These are phyloP conservation scores for Melopsittacus undulatus DNA, from an alignment of 2,797 vertebrate species.

Conservation along the genomic window DNA sequence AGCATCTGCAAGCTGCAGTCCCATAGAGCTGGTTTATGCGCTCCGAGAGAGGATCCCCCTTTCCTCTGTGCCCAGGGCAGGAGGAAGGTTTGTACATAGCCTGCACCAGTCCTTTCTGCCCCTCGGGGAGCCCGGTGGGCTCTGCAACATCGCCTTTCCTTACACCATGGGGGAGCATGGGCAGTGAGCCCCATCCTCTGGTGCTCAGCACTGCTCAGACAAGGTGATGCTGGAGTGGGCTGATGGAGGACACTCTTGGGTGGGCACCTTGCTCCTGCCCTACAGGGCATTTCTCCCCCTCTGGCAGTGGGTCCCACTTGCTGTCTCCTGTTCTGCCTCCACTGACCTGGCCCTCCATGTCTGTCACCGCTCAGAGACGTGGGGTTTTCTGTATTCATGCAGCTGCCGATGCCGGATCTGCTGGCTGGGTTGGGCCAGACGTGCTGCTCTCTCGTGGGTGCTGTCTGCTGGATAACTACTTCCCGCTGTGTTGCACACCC, in stretches of 20 bases:
- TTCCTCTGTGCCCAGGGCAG: not conserved
- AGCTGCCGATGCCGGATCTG: not conserved
- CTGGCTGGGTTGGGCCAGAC: not conserved
- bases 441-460: not conserved
- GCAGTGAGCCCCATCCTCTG: not conserved
- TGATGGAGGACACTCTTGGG: not conserved
- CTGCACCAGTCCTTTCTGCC: not conserved
- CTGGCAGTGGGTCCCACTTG: not conserved
- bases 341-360: not conserved
- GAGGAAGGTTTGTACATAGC: not conserved
- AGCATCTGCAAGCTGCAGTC: not conserved
- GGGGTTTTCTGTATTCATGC: not conserved
- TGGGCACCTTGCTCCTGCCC: not conserved
- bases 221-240: not conserved
- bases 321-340: not conserved
- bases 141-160: not conserved
- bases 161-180: accelerated
- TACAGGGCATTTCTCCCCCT: not conserved
- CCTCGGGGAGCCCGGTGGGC: not conserved
- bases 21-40: not conserved
- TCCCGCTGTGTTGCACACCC: not conserved
- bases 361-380: accelerated
- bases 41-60: not conserved
- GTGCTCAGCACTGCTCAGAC: not conserved
- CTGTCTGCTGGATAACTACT: slow-evolving; percentile 23